phyloP scores from a whole-genome alignment of 2,797 vertebrate species.

The Podarcis lilfordi region DNA sequence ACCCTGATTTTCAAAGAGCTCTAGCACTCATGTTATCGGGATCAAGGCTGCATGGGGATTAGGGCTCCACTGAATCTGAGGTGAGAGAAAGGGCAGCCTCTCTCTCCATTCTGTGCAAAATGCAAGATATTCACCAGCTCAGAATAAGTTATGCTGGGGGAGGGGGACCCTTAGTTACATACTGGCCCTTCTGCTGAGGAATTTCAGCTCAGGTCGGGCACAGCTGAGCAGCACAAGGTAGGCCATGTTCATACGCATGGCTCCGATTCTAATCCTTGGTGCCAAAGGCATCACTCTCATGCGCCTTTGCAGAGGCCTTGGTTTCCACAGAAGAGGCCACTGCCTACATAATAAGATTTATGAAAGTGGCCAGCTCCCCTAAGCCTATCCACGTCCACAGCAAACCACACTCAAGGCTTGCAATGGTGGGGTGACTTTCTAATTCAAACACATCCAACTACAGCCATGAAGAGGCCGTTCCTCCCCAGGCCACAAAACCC shows the following conservation, averaged over 20 bases:
- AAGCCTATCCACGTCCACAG: neutral
- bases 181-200: neutral
- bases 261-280: neutral
- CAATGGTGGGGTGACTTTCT: neutral
- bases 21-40: too few relatives aligned
- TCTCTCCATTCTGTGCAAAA: fast-evolving
- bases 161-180: too few relatives aligned
- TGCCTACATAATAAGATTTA: conserved; percentile 4
- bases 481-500: neutral
- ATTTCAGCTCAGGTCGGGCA: too few relatives aligned
- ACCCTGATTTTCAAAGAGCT: neutral
- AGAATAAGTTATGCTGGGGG: too few relatives aligned
- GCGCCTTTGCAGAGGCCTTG: neutral
- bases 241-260: neutral
- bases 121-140: neutral
- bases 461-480: neutral
- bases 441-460: neutral
- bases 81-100: fast-evolving
- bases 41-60: fast-evolving
- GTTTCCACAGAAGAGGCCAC: neutral
- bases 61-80: neutral
- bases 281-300: conserved; percentile 16
- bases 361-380: neutral
- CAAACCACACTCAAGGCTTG: neutral
- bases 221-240: neutral